Percentiles rank a stretch among this genome's conserved stretches.
These are phyloP conservation scores for Lepus oiostolus DNA, from an alignment of 2,797 vertebrate genomes.

Conservation along the genomic window DNA sequence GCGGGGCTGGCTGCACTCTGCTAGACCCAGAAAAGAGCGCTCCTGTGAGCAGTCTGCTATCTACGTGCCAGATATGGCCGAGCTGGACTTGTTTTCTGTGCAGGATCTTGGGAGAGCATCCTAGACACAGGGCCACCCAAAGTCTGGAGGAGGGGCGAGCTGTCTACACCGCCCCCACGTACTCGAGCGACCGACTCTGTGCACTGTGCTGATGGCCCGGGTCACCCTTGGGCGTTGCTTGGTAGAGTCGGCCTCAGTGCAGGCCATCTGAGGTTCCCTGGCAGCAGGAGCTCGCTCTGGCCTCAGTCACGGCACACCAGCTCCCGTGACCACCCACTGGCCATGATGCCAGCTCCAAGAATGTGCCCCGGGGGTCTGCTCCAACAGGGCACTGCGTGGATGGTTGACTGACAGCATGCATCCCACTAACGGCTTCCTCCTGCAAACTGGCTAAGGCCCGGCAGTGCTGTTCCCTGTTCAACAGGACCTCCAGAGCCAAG, in stretches of 20 bases:
- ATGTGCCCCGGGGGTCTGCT: not conserved
- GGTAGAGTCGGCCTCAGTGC: not conserved
- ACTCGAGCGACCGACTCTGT: not conserved
- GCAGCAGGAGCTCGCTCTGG: too few species aligned
- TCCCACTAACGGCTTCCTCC: not conserved
- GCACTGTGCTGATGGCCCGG: not conserved
- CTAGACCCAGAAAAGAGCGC: not conserved
- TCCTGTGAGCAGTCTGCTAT: fast-evolving
- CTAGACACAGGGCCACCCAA: fast-evolving
- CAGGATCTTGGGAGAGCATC: not conserved
- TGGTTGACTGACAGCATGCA: not conserved
- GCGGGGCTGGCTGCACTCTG: not conserved
- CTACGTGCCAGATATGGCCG: fast-evolving
- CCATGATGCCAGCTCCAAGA: not conserved
- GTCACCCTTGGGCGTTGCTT: not conserved
- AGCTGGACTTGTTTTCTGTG: not conserved
- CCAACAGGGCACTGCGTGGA: not conserved
- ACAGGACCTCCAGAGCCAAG: not conserved
- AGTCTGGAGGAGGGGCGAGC: not conserved
- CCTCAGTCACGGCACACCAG: too few species aligned
- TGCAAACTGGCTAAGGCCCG: not conserved
- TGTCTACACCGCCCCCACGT: not conserved
- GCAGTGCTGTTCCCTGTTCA: not conserved
- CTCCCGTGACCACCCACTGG: not conserved
- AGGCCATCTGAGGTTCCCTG: not conserved